These are phyloP conservation scores for Cygnus buccinator DNA, from an alignment of 2,113 vertebrate species.

Conservation along the genomic window DNA sequence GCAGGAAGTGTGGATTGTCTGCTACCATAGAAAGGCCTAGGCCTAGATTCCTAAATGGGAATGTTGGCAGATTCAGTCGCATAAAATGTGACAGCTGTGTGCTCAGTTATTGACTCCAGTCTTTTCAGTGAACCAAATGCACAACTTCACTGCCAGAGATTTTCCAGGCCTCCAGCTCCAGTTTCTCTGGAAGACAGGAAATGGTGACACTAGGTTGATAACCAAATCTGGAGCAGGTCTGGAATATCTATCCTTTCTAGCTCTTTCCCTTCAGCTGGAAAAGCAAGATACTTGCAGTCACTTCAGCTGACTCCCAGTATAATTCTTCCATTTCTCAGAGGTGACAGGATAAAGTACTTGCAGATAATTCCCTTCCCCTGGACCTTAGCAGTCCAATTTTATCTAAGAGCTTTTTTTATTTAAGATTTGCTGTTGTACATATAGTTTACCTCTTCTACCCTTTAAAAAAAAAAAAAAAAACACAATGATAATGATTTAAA, in stretches of 20 bases:
- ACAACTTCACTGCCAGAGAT: not conserved
- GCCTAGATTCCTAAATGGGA: not conserved
- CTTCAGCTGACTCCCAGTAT: not conserved
- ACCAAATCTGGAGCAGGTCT: not conserved
- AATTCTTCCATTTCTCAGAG: not conserved
- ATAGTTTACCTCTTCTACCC: not conserved
- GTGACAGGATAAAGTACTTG: not conserved
- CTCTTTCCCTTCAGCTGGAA: not conserved
- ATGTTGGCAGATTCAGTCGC: not conserved
- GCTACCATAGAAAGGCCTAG: not conserved
- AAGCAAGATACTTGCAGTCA: not conserved
- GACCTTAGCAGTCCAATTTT: not conserved
- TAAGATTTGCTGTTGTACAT: not conserved
- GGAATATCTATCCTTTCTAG: too few species aligned
- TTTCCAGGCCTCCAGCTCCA: not conserved
- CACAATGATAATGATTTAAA: not conserved
- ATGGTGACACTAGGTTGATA: not conserved
- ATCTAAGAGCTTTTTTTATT: not conserved
- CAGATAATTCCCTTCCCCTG: not conserved
- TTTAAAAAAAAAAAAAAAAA: not conserved
- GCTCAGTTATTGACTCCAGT: not conserved
- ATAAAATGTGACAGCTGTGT: not conserved
- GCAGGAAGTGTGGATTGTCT: not conserved
- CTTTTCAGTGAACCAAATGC: not conserved
- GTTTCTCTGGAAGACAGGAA: not conserved